Percentiles rank a stretch among this genome's conserved stretches.
Evolutionary conservation across 1,140 invertebrate genomes (phyloP).

Genomic region (Drosophila truncata): DNA sequence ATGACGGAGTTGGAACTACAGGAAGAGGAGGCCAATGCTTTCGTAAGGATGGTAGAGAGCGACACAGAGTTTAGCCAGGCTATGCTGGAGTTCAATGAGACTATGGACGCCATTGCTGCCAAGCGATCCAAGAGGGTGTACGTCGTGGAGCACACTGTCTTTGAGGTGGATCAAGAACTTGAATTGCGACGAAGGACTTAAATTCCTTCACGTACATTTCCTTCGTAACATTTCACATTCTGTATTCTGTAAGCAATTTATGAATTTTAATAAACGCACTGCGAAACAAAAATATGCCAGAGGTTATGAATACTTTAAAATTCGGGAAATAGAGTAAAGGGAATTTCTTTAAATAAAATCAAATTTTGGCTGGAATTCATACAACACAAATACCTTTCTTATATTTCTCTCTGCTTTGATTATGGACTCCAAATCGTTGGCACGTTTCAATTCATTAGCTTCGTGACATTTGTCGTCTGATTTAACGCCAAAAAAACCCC

Average conservation of each 20-base stretch:
- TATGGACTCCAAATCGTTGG: slow-evolving; percentile 63
- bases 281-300: too few relatives aligned
- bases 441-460: slow-evolving; percentile 84
- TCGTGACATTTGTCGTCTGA: slow-evolving; percentile 82
- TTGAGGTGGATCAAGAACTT: slow-evolving; percentile 2
- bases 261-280: slow-evolving; percentile 11
- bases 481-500: slow-evolving; percentile 65
- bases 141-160: slow-evolving; percentile 22
- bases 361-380: too few relatives aligned
- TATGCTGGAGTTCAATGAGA: slow-evolving; percentile 31
- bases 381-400: too few relatives aligned
- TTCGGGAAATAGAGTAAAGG: not conserved
- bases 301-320: not conserved
- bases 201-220: not conserved
- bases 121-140: slow-evolving; percentile 28
- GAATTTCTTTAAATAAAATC: not conserved
- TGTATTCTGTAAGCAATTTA: not conserved
- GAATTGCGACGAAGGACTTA: not conserved
- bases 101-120: not conserved
- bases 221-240: not conserved
- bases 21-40: slow-evolving; percentile 14
- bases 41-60: slow-evolving; percentile 19
- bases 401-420: slow-evolving; percentile 15
- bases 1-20: not conserved
- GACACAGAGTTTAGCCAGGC: slow-evolving; percentile 25